Base-by-base conservation (phyloP, 2,797 vertebrate species). In the Enteromius thamalakanensis region DNA sequence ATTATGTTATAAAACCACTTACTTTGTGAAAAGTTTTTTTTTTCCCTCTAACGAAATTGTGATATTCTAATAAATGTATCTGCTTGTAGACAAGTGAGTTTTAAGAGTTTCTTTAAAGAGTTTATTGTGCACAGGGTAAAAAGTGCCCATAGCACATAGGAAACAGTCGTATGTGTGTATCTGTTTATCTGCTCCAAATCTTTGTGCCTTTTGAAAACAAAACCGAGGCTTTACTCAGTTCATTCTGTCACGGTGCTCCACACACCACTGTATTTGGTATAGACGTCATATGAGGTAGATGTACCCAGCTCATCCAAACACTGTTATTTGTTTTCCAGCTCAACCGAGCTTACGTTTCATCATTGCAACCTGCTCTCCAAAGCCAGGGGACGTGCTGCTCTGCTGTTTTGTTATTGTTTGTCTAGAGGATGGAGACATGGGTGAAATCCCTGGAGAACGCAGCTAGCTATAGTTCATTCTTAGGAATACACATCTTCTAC, bases 251-350 rank as follows among this genome's bases (percentile, higher is more conserved):
- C 23, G 77, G 45, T 76, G 65, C 69, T 71, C 65, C 40, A 70
- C 34, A 82, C 62, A 23, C 40, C 15, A 1, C 64, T 45, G 53
- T 70, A 62, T 83, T 78, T 77, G 74, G 76, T 60, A 37, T 58
- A 69, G 65, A 77, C 8, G 14, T 77, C 74, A 70, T 69, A 15
- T 81, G 67, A 72, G 60, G 67, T 47, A 71, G 71, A 76, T 81
- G 72, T 26, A 69, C 79, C 29, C 64, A 47, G 45, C 71, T 76
- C 72, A 58, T 37, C 49, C 79, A 86, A 84, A 86, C 82, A 78
- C 45, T 60, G 78, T 79, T 83, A 74, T 83, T 86, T 86, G 76
- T 82, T 76, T 81, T 60, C 37, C 68, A 79, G 74, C 79, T 79
- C 55, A 65, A 58, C 82, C 79, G 14, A 84, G 68, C 75, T 84